Evolutionary conservation across 2,113 vertebrate species (phyloP).

Genomic region (Aldabrachelys gigantea): DNA sequence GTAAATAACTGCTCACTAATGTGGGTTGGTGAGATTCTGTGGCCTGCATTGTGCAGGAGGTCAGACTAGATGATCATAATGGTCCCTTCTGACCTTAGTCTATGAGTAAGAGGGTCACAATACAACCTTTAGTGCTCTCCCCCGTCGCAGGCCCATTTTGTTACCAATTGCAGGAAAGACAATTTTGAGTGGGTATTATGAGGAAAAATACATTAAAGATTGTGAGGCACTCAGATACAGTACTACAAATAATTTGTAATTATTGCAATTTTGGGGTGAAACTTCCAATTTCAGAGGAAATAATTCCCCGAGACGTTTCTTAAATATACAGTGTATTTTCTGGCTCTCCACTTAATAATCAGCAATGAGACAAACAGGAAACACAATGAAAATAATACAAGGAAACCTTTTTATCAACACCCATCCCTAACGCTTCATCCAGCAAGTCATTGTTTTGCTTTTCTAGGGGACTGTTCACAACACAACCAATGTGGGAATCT

Average conservation of each 20-base stretch:
- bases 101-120: not conserved
- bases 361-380: constrained; percentile 74
- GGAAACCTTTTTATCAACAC: constrained; percentile 73
- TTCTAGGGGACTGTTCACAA: constrained; percentile 20
- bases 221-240: not conserved
- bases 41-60: too few relatives aligned
- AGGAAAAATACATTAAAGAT: not conserved
- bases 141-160: not conserved
- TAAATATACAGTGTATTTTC: constrained; percentile 33
- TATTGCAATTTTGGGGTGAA: constrained; percentile 10
- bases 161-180: not conserved
- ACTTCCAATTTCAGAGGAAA: constrained; percentile 29
- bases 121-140: not conserved
- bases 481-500: constrained; percentile 31
- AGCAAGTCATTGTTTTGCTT: constrained; percentile 54
- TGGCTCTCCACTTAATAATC: constrained; percentile 47
- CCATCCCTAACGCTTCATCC: constrained; percentile 57
- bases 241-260: not conserved
- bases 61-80: too few relatives aligned
- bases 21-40: not conserved
- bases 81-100: too few relatives aligned
- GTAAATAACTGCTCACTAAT: not conserved
- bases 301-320: constrained; percentile 46
- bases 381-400: constrained; percentile 67
- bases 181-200: not conserved